Conservation (phyloP, 2,888 invertebrate genomes). For the Orchesellides sinensis region DNA sequence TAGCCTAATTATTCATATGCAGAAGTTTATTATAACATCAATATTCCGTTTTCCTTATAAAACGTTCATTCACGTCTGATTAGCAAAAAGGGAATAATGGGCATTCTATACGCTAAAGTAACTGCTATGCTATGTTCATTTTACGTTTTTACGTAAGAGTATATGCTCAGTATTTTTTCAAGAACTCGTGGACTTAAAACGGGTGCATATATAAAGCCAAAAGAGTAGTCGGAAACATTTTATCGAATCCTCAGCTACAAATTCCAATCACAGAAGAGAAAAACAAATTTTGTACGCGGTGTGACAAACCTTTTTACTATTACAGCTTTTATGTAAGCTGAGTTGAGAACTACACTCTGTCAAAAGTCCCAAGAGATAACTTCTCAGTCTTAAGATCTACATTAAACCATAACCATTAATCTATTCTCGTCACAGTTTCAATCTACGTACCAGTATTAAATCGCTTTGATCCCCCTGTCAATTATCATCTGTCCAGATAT, state of each 20-base stretch:
- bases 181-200: slow-evolving; percentile 40
- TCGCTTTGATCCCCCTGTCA: neutral
- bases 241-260: slow-evolving; percentile 57
- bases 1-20: slow-evolving; percentile 32
- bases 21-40: slow-evolving; percentile 37
- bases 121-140: neutral
- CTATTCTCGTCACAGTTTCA: neutral
- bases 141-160: neutral
- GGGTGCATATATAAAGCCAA: slow-evolving; percentile 53
- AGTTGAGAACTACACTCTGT: too few species aligned
- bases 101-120: neutral
- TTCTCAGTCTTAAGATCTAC: too few species aligned
- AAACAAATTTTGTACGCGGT: slow-evolving; percentile 38
- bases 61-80: neutral
- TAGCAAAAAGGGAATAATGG: neutral
- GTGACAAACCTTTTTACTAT: slow-evolving; percentile 6
- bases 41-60: slow-evolving; percentile 31
- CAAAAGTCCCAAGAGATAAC: slow-evolving; percentile 9
- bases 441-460: slow-evolving; percentile 6
- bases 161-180: slow-evolving; percentile 5
- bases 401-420: too few species aligned
- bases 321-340: neutral
- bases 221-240: slow-evolving; percentile 40
- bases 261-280: slow-evolving; percentile 51
- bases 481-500: slow-evolving; percentile 34